Evolutionary conservation across 2,113 vertebrate species (phyloP).

Genomic region (Rhinoderma darwinii): DNA sequence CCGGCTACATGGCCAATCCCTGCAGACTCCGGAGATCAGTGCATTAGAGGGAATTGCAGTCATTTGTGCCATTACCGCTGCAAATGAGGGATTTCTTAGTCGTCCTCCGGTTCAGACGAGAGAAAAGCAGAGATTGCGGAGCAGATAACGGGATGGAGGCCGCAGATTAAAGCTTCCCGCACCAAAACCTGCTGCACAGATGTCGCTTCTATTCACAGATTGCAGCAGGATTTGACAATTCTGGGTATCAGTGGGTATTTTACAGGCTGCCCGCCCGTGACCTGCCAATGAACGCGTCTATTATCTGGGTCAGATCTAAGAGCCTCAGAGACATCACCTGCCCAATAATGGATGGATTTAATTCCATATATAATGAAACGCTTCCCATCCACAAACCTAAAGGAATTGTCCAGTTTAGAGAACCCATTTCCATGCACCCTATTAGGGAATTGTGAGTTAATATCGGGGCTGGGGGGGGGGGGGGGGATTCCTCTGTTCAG

Average conservation of each 20-base stretch:
- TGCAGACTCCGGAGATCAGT: not conserved
- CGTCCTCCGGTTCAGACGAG: constrained; percentile 47
- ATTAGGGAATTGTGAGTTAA: no score
- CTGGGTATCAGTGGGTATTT: constrained; percentile 6
- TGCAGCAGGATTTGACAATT: constrained; percentile 16
- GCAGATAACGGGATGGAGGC: constrained; percentile 39
- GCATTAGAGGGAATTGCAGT: constrained; percentile 49
- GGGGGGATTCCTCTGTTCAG: no score
- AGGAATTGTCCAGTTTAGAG: no score
- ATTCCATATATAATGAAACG: no score
- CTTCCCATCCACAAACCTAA: no score
- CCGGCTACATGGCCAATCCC: constrained; percentile 35
- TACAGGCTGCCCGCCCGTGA: not conserved
- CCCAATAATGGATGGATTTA: no score
- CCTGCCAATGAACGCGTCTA: not conserved
- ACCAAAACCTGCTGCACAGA: constrained; percentile 39
- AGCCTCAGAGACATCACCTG: not conserved
- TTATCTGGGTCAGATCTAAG: not conserved
- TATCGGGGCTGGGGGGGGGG: no score
- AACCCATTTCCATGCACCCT: no score
- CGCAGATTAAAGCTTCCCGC: not conserved
- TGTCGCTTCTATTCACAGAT: constrained; percentile 43
- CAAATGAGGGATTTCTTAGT: constrained; percentile 56
- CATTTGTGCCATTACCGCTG: constrained; percentile 44
- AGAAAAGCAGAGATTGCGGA: constrained; percentile 15